phyloP scores from a whole-genome alignment of 2,888 invertebrate species.

The Mycalesis mineus region DNA sequence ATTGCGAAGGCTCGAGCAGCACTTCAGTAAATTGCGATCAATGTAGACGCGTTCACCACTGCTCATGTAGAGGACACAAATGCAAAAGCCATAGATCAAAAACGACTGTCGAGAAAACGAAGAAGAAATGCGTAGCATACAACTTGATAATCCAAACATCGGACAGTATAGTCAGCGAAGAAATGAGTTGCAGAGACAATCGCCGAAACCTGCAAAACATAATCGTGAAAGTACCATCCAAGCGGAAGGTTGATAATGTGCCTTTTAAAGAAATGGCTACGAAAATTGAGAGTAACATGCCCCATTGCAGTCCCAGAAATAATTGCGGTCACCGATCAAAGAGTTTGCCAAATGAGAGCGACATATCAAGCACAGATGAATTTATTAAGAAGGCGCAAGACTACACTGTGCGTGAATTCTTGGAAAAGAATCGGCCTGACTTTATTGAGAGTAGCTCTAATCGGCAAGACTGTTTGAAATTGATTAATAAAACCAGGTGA shows the following conservation, averaged over 20 bases:
- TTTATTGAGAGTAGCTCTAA: constrained; percentile 75
- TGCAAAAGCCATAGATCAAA: constrained; percentile 52
- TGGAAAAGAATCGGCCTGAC: constrained; percentile 83
- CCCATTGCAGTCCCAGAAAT: constrained; percentile 35
- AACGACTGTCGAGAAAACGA: constrained; percentile 44
- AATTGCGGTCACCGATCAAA: constrained; percentile 41
- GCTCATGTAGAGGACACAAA: constrained; percentile 52
- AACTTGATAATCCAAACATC: constrained; percentile 70
- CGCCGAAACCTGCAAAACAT: constrained; percentile 54
- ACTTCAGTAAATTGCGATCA: constrained; percentile 59
- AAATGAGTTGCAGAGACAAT: constrained; percentile 38
- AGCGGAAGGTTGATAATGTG: constrained; percentile 41
- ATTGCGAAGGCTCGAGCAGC: constrained; percentile 58
- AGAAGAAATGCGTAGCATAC: constrained; percentile 64
- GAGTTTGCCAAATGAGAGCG: constrained; percentile 57
- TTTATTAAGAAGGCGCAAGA: constrained; percentile 44
- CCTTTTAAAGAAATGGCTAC: constrained; percentile 51
- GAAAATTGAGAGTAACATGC: constrained; percentile 45
- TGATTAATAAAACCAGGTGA: constrained; percentile 62
- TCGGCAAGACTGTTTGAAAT: constrained; percentile 59
- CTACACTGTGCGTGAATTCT: constrained; percentile 81
- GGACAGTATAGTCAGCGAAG: constrained; percentile 62
- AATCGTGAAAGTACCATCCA: constrained; percentile 63
- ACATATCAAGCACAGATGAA: constrained; percentile 57
- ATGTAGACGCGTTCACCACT: constrained; percentile 54